These are phyloP conservation scores for Barypeithes pellucidus DNA, from an alignment of 2,888 invertebrate species.

Conservation along the genomic window DNA sequence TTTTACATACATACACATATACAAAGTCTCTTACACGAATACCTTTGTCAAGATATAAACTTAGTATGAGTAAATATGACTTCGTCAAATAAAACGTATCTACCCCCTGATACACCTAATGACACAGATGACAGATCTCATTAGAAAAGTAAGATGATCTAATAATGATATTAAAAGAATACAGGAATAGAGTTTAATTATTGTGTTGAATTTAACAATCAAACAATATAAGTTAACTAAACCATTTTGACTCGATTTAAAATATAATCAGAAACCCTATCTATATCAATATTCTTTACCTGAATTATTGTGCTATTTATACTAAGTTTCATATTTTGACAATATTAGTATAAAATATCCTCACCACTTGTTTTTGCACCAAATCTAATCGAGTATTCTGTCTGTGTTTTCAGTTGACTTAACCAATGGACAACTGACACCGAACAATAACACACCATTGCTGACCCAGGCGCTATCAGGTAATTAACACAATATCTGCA, in stretches of 20 bases:
- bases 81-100: no score
- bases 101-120: no score
- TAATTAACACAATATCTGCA: conserved; percentile 71
- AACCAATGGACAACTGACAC: conserved; percentile 95
- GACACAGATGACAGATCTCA: no score
- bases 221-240: no score
- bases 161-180: no score
- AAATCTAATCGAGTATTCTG: conserved; percentile 66
- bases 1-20: background rate
- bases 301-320: background rate
- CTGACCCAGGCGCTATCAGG: conserved; percentile 97
- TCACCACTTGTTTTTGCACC: conserved; percentile 56
- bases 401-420: conserved; percentile 85
- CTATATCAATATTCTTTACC: no score
- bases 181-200: no score
- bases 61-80: background rate
- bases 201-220: no score
- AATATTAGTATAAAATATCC: background rate
- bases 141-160: no score
- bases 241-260: no score
- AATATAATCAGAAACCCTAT: no score
- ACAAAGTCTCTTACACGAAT: conserved; percentile 60
- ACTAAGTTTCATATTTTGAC: conserved; percentile 6
- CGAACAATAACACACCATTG: conserved; percentile 96
- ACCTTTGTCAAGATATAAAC: conserved; percentile 50